These are phyloP conservation scores for Agraylea sexmaculata DNA, from an alignment of 1,140 invertebrate genomes.

Conservation along the genomic window DNA sequence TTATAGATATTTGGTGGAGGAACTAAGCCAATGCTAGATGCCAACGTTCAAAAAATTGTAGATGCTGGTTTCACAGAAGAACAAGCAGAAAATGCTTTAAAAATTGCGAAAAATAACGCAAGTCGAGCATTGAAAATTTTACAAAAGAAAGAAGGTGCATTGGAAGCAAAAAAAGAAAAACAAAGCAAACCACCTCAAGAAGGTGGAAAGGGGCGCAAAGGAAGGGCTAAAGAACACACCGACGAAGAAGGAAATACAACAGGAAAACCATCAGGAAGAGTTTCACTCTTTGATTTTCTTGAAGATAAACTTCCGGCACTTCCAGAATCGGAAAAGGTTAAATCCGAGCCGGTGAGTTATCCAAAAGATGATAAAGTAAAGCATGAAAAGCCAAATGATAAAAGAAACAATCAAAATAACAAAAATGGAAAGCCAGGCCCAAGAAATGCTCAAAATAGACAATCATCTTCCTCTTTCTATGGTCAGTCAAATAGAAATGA, in stretches of 20 bases:
- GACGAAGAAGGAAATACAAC: conserved; percentile 47
- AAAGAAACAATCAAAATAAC: conserved; percentile 10
- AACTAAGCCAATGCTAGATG: conserved; percentile 57
- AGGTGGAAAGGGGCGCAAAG: conserved; percentile 35
- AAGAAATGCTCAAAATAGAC: conserved; percentile 4
- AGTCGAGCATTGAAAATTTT: conserved; percentile 57
- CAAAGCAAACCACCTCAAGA: conserved; percentile 29
- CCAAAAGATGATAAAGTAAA: conserved; percentile 17
- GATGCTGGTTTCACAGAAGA: conserved; percentile 69
- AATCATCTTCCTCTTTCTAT: neutral
- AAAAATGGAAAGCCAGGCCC: conserved; percentile 13
- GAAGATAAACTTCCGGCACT: conserved; percentile 67
- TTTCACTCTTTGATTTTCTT: conserved; percentile 78
- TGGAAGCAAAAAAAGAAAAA: conserved; percentile 34
- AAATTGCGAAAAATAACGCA: conserved; percentile 60
- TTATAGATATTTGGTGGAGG: conserved; percentile 53
- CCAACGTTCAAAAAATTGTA: conserved; percentile 68
- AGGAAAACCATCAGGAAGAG: conserved; percentile 67
- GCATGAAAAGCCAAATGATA: conserved; percentile 13
- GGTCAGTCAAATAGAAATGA: conserved; percentile 9
- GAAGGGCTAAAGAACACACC: conserved; percentile 37
- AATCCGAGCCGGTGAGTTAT: conserved; percentile 11
- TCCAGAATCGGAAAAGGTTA: conserved; percentile 29
- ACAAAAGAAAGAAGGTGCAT: conserved; percentile 44
- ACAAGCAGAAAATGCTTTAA: conserved; percentile 62